These are phyloP conservation scores for Papilio glaucus DNA, from an alignment of 1,140 invertebrate genomes.

Conservation along the genomic window DNA sequence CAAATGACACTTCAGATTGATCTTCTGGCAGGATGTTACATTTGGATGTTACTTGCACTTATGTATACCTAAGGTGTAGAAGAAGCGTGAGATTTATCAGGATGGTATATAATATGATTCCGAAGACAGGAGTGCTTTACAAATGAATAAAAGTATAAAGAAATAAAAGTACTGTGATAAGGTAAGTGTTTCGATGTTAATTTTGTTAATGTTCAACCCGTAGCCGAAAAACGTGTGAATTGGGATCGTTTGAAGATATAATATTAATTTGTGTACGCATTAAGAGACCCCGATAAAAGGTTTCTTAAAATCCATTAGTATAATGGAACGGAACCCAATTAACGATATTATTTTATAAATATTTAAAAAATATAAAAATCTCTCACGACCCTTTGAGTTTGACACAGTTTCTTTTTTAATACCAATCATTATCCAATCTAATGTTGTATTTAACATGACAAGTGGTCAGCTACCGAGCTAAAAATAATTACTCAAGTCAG, in stretches of 20 bases:
- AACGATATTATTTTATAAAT: background rate
- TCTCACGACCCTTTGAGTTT: background rate
- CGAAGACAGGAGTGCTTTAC: background rate
- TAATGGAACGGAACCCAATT: slow-evolving; percentile 19
- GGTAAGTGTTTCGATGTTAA: background rate
- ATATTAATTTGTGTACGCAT: slow-evolving; percentile 24
- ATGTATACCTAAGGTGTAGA: too few relatives aligned
- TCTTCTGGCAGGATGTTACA: too few relatives aligned
- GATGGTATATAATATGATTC: too few relatives aligned
- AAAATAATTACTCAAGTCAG: too few relatives aligned
- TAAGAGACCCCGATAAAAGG: slow-evolving; percentile 22
- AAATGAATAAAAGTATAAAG: too few relatives aligned
- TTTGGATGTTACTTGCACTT: too few relatives aligned
- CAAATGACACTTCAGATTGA: too few relatives aligned
- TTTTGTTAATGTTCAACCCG: background rate
- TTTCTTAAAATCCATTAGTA: slow-evolving; percentile 26
- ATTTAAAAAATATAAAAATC: background rate
- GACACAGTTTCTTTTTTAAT: background rate
- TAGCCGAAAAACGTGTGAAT: slow-evolving; percentile 15
- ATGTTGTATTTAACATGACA: too few relatives aligned
- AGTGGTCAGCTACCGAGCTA: too few relatives aligned
- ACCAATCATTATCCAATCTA: too few relatives aligned
- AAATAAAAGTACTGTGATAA: background rate
- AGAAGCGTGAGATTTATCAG: too few relatives aligned
- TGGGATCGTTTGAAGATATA: slow-evolving; percentile 20